phyloP scores from a whole-genome alignment of 1,140 invertebrate genomes.

The Elysia chlorotica region DNA sequence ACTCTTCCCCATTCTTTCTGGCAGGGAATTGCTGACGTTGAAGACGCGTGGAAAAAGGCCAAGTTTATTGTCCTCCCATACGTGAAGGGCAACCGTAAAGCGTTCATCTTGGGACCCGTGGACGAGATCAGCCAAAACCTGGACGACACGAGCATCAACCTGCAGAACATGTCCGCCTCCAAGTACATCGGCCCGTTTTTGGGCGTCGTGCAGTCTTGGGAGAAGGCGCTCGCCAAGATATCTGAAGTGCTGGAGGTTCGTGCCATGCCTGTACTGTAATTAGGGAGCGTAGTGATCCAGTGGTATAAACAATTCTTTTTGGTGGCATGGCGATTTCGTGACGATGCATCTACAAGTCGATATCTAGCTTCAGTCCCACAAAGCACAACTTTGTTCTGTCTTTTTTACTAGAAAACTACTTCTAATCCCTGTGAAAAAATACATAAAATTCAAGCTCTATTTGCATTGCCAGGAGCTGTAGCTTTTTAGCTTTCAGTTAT shows the following conservation, averaged over 20 bases:
- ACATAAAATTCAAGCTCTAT: no score
- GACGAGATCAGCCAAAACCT: conserved; percentile 78
- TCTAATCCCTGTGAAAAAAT: no score
- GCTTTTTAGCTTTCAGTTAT: no score
- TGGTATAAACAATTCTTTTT: no score
- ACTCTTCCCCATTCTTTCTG: no score
- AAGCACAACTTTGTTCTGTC: no score
- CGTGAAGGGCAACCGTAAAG: conserved; percentile 64
- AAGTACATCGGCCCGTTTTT: conserved; percentile 86
- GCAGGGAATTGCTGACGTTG: conserved; percentile 75
- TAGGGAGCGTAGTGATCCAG: no score
- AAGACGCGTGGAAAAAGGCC: conserved; percentile 70
- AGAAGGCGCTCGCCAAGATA: conserved; percentile 75
- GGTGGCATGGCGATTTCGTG: no score
- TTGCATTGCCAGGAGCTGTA: no score
- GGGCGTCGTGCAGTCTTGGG: conserved; percentile 77
- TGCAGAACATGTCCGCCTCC: conserved; percentile 86
- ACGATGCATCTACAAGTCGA: no score
- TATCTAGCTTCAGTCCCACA: no score
- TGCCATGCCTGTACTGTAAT: not conserved
- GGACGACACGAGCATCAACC: conserved; percentile 83
- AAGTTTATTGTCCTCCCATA: conserved; percentile 70
- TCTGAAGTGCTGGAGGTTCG: conserved; percentile 76
- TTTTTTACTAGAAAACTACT: no score
- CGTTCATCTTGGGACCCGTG: conserved; percentile 76